Conservation (phyloP, 2,888 invertebrate genomes). For the Coleophora flavipennella region DNA sequence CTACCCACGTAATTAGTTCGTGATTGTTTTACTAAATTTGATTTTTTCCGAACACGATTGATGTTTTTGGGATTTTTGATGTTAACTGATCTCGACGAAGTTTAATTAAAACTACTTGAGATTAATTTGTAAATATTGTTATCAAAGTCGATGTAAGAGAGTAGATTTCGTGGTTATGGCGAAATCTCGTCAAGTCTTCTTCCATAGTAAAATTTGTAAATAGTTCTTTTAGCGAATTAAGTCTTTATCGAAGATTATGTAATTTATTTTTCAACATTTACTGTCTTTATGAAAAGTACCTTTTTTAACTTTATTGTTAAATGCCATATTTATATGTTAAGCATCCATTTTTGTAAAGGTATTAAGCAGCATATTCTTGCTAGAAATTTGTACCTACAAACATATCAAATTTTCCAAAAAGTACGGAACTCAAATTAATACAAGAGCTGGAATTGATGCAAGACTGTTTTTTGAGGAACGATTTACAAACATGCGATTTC, state of each 20-base stretch:
- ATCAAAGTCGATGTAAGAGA: constrained; percentile 46
- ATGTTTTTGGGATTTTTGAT: constrained; percentile 24
- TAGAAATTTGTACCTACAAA: constrained; percentile 42
- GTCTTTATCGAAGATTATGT: constrained; percentile 61
- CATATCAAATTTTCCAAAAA: constrained; percentile 32
- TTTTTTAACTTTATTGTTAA: constrained; percentile 59
- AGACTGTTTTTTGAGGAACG: constrained; percentile 55
- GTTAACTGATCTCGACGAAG: constrained; percentile 42
- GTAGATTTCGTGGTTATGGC: constrained; percentile 44
- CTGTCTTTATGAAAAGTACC: constrained; percentile 62
- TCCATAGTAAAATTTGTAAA: constrained; percentile 73
- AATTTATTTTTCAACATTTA: constrained; percentile 66
- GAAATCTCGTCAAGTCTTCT: constrained; percentile 57
- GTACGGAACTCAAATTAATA: constrained; percentile 5
- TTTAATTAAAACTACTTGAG: constrained; percentile 33
- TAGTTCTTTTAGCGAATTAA: constrained; percentile 47
- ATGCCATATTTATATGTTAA: constrained; percentile 71
- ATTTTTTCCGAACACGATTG: constrained; percentile 29
- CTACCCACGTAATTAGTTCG: constrained; percentile 10
- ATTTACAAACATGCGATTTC: constrained; percentile 31
- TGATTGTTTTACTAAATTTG: constrained; percentile 25
- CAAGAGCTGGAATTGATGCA: constrained; percentile 64
- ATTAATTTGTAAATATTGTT: constrained; percentile 67
- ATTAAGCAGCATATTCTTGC: constrained; percentile 29
- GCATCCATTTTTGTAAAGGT: constrained; percentile 35